Conservation (phyloP, 2,888 invertebrate genomes). For the Acrocyrtus sp. region DNA sequence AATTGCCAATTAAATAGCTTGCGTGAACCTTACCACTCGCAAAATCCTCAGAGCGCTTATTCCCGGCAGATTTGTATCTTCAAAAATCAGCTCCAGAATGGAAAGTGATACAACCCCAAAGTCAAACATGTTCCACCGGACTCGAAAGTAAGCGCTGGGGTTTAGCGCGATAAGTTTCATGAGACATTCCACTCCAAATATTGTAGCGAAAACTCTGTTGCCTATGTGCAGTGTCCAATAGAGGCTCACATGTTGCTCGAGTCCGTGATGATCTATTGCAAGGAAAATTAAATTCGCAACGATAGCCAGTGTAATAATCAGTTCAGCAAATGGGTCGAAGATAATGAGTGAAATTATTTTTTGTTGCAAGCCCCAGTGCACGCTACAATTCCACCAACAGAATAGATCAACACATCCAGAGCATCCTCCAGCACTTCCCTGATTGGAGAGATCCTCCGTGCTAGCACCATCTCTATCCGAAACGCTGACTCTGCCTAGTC, state of each 20-base stretch:
- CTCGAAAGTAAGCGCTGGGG: neutral
- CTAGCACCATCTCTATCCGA: too few relatives aligned
- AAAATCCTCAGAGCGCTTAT: neutral
- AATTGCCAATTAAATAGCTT: neutral
- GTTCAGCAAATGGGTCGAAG: neutral
- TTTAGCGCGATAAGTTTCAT: neutral
- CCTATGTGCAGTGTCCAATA: neutral
- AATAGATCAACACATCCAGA: too few relatives aligned
- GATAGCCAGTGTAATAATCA: neutral
- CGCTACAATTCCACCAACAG: too few relatives aligned
- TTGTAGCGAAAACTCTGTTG: neutral
- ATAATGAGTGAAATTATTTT: neutral
- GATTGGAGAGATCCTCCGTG: too few relatives aligned
- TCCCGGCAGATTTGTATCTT: neutral
- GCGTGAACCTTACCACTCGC: neutral
- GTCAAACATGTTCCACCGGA: neutral
- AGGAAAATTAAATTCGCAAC: neutral
- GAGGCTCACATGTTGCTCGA: neutral
- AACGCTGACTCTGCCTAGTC: too few relatives aligned
- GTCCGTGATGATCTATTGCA: neutral
- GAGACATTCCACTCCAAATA: neutral
- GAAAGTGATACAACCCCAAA: neutral
- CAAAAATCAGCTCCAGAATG: neutral
- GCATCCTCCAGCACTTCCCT: too few relatives aligned
- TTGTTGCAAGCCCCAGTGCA: too few relatives aligned